These are phyloP conservation scores for Paraplagusia blochii DNA, from an alignment of 2,113 vertebrate genomes.

Conservation along the genomic window DNA sequence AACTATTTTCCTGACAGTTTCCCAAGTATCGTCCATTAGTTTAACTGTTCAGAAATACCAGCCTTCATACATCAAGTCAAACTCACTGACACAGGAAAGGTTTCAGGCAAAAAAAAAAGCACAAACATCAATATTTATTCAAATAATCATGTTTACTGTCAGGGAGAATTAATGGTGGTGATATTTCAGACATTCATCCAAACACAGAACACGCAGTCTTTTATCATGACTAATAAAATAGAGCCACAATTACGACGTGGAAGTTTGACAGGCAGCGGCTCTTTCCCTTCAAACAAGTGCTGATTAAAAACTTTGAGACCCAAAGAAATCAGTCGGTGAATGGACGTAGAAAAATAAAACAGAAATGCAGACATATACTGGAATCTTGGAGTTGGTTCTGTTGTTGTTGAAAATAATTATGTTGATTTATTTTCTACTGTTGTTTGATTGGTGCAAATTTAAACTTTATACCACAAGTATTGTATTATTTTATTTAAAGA, in stretches of 20 bases:
- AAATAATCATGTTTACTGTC: conserved; percentile 31
- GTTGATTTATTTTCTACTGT: too few species aligned
- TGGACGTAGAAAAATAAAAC: too few species aligned
- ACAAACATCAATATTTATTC: conserved; percentile 22
- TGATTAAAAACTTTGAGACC: conserved; percentile 16
- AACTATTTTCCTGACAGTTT: conserved; percentile 21
- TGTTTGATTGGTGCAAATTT: too few species aligned
- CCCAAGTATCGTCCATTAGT: conserved; percentile 5
- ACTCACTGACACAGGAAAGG: neutral
- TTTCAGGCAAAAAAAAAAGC: conserved; percentile 13
- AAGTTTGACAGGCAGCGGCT: conserved; percentile 8
- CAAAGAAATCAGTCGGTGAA: neutral
- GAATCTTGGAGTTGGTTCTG: too few species aligned
- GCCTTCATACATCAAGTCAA: conserved; percentile 13
- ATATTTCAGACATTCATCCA: conserved; percentile 18
- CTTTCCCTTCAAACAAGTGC: conserved; percentile 12
- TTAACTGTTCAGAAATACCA: conserved; percentile 5
- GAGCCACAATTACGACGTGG: conserved; percentile 11
- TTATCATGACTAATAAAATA: conserved; percentile 23
- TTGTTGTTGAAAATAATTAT: too few species aligned
- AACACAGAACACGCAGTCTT: conserved; percentile 22
- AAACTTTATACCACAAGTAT: too few species aligned
- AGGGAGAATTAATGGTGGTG: conserved; percentile 25
- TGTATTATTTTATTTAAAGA: too few species aligned
- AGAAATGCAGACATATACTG: too few species aligned